A percentile compares a stretch with the other conserved stretches of the same genome.
These are phyloP conservation scores for Monodelphis domestica DNA, from an alignment of 2,797 vertebrate genomes.

Conservation along the genomic window DNA sequence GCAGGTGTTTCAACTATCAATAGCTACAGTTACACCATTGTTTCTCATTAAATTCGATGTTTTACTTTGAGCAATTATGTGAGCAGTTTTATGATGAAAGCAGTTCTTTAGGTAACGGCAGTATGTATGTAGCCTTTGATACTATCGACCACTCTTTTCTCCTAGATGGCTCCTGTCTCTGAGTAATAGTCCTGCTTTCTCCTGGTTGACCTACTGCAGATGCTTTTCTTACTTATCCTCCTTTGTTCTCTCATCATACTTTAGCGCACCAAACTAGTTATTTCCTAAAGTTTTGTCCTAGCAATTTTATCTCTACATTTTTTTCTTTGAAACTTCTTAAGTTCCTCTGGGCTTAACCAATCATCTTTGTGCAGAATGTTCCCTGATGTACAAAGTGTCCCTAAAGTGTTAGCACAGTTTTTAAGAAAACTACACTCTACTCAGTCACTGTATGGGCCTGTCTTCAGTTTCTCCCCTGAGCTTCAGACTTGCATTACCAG, in stretches of 20 bases:
- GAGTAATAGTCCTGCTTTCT: no score
- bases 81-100: not conserved
- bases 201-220: no score
- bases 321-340: not conserved
- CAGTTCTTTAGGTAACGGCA: not conserved
- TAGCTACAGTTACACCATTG: not conserved
- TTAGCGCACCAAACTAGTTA: not conserved
- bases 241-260: not conserved
- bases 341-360: no score
- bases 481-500: not conserved
- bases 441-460: not conserved
- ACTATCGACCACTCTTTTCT: not conserved
- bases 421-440: no score
- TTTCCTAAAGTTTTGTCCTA: not conserved
- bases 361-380: not conserved
- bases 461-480: not conserved
- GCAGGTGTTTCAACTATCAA: not conserved
- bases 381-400: not conserved
- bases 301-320: not conserved
- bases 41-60: not conserved
- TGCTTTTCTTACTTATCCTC: not conserved
- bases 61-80: no score
- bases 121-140: not conserved
- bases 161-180: not conserved
- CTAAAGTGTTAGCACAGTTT: no score